A percentile compares a stretch with the other conserved stretches of the same genome.
These are phyloP conservation scores for Sinocyclocheilus rhinocerous DNA, from an alignment of 2,113 vertebrate genomes.

Conservation along the genomic window DNA sequence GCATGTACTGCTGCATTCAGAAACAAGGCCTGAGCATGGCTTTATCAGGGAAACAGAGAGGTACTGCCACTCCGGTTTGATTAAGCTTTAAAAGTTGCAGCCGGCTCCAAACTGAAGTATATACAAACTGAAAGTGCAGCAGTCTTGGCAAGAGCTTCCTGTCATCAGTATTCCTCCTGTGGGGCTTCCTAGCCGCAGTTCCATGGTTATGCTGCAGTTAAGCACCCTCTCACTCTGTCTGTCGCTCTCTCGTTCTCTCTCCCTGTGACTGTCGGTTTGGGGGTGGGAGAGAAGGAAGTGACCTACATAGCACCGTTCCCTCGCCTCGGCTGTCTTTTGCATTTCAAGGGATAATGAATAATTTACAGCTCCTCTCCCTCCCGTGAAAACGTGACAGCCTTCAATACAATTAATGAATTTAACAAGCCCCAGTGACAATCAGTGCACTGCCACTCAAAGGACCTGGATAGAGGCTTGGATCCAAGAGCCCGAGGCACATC, in stretches of 20 bases:
- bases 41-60: neutral
- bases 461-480: conserved; percentile 47
- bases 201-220: conserved; percentile 52
- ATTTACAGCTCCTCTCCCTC: conserved; percentile 60
- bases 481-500: conserved; percentile 45
- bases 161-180: conserved; percentile 41
- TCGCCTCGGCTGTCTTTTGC: conserved; percentile 62
- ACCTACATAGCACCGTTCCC: conserved; percentile 62
- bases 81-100: conserved; percentile 5
- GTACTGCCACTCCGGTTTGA: neutral
- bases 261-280: conserved; percentile 46
- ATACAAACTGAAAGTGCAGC: conserved; percentile 31
- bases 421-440: conserved; percentile 62
- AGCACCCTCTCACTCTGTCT: conserved; percentile 34
- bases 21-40: neutral
- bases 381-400: conserved; percentile 62
- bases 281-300: conserved; percentile 57
- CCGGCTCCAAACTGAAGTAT: conserved; percentile 30
- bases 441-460: conserved; percentile 53
- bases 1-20: neutral
- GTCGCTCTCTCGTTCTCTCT: conserved; percentile 42
- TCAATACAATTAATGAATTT: conserved; percentile 65
- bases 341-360: conserved; percentile 66
- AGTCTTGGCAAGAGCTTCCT: conserved; percentile 33
- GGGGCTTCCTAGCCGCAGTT: conserved; percentile 47